phyloP scores from a whole-genome alignment of 2,113 vertebrate genomes.

The Telmatochromis brachygnathus region DNA sequence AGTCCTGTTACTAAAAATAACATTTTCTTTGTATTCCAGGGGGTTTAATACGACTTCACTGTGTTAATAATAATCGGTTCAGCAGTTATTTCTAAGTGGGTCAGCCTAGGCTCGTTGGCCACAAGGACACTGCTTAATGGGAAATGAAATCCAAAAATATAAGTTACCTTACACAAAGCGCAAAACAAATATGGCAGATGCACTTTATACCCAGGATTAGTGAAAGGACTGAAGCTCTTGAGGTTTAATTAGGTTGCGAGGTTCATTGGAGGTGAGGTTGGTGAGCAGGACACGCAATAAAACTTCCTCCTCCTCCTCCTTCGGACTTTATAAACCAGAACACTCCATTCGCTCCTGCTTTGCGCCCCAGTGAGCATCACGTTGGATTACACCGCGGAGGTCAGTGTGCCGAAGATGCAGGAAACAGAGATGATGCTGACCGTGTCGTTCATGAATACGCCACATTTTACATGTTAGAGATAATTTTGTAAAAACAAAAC shows the following conservation, averaged over 20 bases:
- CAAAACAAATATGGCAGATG: not conserved
- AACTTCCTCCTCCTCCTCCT: constrained; percentile 21
- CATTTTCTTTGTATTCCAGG: not conserved
- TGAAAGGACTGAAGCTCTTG: not conserved
- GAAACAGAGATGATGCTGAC: not conserved
- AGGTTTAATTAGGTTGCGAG: constrained; percentile 17
- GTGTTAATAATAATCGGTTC: not conserved
- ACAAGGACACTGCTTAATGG: not conserved
- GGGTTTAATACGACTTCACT: not conserved
- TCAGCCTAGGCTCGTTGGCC: not conserved
- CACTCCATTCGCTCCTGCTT: not conserved
- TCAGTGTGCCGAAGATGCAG: not conserved
- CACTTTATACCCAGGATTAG: not conserved
- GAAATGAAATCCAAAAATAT: not conserved
- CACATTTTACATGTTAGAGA: not conserved
- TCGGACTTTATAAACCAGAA: constrained; percentile 37
- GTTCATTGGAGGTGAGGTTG: constrained; percentile 12
- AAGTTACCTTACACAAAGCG: not conserved
- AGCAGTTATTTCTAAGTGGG: not conserved
- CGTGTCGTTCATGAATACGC: not conserved
- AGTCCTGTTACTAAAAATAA: not conserved
- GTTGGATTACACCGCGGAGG: not conserved
- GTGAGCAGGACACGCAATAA: constrained; percentile 31
- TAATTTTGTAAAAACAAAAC: not conserved
- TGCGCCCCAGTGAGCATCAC: not conserved